phyloP scores from a whole-genome alignment of 2,797 vertebrate species.

The Vultur gryphus region DNA sequence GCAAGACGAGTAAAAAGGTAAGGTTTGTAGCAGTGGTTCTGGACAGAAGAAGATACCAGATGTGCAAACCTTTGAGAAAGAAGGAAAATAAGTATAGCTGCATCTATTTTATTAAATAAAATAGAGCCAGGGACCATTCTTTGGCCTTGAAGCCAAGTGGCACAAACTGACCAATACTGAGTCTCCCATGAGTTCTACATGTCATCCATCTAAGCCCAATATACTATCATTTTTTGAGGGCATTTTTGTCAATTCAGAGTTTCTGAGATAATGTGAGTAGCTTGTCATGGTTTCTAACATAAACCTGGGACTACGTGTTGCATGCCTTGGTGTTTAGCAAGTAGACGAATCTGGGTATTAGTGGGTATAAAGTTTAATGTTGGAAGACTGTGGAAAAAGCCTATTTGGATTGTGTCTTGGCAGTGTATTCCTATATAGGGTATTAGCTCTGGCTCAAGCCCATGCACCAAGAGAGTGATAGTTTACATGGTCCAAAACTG shows the following conservation, averaged over 20 bases:
- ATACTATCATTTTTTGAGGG: background rate
- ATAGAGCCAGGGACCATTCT: background rate
- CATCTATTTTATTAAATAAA: background rate
- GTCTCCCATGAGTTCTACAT: background rate
- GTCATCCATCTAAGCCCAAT: background rate
- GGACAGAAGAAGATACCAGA: background rate
- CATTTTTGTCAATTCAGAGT: background rate
- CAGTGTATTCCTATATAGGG: rapidly evolving
- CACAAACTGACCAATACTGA: background rate
- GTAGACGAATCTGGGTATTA: background rate
- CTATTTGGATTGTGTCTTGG: background rate
- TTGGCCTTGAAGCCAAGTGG: background rate
- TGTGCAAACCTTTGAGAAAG: background rate
- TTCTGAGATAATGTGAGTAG: background rate
- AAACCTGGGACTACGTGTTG: background rate
- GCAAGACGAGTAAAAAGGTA: background rate
- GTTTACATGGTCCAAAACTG: background rate
- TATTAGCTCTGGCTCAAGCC: background rate
- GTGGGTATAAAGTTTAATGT: background rate
- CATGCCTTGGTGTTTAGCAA: background rate
- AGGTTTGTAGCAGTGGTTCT: background rate
- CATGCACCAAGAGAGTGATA: background rate
- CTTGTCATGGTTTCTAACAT: background rate
- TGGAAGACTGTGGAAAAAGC: background rate
- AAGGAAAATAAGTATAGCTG: background rate